Evolutionary conservation across 2,113 vertebrate genomes (phyloP), one percentile per base, ranked within the genome.

Genomic region (Oceanodroma tethys): DNA sequence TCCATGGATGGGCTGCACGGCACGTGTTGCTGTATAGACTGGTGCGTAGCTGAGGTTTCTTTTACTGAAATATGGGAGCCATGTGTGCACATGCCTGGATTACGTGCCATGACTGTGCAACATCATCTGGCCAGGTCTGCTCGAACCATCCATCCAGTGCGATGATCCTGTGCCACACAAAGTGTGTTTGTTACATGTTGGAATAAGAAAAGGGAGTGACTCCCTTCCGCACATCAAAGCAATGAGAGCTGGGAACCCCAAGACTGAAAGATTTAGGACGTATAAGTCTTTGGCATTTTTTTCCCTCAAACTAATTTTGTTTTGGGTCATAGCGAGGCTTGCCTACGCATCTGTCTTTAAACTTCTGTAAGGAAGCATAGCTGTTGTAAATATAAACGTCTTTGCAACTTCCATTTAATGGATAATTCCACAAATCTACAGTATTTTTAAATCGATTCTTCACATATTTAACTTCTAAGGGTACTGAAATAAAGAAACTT

Each of bases 381-480:
- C 50, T 66, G 55, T 70, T 83, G 45, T 76, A 73, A 88, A 85
- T 91, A 65, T 43, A 81, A 85, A 42, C 0, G 0, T 60, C 82
- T 74, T 81, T 60, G 53, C 38, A 88, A 67, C 27, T 53, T 79
- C 55, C 8, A 74, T 82, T 94, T 84, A 80, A 22, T 87, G 82
- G 70, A 55, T 91, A 91, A 89, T 78, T 86, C 93, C 73, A 84
- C 52, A 89, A 75, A 91, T 91, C 60, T 92, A 38, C 68, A 34
- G 34, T 62, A 63, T 92, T 94, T 95, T 87, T 16, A 70, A 75
- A 50, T 66, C 68, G 29, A 27, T 95, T 95, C 73, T 48, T 70
- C 53, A 71, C 68, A 45, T 92, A 79, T 84, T 95, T 84, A 55
- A 88, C 83, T 94, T 95, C 65, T 93, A 72, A 93, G 42, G 62